Conservation (phyloP, 1,140 invertebrate genomes). For the Cydia strobilella region DNA sequence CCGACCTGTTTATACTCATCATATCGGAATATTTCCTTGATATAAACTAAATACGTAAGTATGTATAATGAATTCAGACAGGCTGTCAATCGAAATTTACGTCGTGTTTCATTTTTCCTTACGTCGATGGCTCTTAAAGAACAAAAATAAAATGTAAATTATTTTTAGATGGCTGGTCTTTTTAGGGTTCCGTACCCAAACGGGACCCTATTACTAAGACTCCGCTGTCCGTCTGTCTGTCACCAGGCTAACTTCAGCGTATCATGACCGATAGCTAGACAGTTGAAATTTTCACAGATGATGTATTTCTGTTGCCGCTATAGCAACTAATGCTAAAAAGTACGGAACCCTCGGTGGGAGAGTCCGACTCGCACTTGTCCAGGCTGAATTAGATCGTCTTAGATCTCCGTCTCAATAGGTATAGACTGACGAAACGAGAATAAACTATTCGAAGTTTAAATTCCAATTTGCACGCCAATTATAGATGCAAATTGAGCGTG, state of each 20-base stretch:
- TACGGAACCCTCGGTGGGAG: too few species aligned
- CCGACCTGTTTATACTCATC: neutral
- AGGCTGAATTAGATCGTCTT: neutral
- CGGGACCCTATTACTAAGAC: too few species aligned
- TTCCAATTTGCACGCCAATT: conserved; percentile 23
- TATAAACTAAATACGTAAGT: neutral
- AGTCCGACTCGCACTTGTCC: too few species aligned
- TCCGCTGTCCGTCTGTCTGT: too few species aligned
- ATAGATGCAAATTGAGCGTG: conserved; percentile 29
- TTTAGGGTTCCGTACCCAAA: neutral
- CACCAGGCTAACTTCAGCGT: too few species aligned
- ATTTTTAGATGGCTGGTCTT: neutral
- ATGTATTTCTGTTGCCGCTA: too few species aligned
- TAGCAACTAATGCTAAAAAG: too few species aligned
- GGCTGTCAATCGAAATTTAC: neutral
- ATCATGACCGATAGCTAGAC: too few species aligned
- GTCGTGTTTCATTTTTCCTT: neutral
- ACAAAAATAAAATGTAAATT: neutral
- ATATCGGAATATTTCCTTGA: neutral
- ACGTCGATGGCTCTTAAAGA: neutral
- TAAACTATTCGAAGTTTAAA: conserved; percentile 29
- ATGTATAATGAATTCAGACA: conserved; percentile 1
- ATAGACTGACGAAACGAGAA: conserved; percentile 2
- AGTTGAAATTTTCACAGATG: too few species aligned
- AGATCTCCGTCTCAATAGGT: neutral